These are phyloP conservation scores for Melieria crassipennis DNA, from an alignment of 2,888 invertebrate species.

Conservation along the genomic window DNA sequence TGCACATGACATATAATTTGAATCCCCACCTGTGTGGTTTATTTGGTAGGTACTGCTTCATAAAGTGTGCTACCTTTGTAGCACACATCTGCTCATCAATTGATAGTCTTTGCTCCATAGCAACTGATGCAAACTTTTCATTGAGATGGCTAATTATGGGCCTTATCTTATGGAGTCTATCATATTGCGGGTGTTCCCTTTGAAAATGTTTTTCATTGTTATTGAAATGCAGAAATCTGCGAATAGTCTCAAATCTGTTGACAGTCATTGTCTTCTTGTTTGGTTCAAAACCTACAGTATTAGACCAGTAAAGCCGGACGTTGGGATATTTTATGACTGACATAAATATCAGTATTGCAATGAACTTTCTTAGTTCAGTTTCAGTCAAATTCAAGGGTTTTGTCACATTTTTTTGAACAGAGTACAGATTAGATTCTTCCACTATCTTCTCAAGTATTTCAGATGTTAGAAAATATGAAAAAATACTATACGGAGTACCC, in stretches of 20 bases:
- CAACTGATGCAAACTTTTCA: constrained; percentile 23
- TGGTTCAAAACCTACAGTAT: constrained; percentile 20
- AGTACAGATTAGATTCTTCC: constrained; percentile 20
- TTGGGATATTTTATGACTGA: constrained; percentile 21
- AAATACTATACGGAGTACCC: too few relatives aligned
- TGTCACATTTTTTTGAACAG: constrained; percentile 17
- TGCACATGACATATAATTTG: constrained; percentile 30
- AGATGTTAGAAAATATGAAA: too few relatives aligned
- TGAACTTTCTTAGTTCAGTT: constrained; percentile 15
- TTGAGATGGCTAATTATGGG: constrained; percentile 26
- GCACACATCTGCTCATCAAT: constrained; percentile 32
- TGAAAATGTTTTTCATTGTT: constrained; percentile 31
- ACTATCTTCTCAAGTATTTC: neutral
- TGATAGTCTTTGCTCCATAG: constrained; percentile 24
- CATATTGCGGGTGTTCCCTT: constrained; percentile 28
- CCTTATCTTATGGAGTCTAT: constrained; percentile 27
- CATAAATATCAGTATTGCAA: constrained; percentile 27
- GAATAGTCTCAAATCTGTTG: constrained; percentile 27
- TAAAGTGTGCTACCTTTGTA: constrained; percentile 16
- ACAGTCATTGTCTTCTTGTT: constrained; percentile 22
- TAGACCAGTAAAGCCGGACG: constrained; percentile 23
- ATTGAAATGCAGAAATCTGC: constrained; percentile 29
- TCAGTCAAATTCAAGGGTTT: constrained; percentile 1
- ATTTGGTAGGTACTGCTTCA: constrained; percentile 30
- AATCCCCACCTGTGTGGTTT: constrained; percentile 23